Conservation (phyloP, 2,797 vertebrate genomes). For the Salmo trutta region DNA sequence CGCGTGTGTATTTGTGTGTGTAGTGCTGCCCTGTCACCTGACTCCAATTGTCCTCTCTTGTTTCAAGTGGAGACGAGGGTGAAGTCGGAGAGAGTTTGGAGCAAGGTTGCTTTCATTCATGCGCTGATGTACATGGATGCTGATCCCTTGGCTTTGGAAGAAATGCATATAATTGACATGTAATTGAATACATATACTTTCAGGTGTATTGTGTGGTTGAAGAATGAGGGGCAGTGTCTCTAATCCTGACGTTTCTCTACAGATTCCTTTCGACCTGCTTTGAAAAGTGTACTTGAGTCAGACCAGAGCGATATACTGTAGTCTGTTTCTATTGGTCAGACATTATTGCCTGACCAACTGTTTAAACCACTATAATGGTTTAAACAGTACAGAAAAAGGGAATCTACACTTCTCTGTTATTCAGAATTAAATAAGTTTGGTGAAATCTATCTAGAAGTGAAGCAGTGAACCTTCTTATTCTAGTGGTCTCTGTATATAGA, state of each 20-base stretch:
- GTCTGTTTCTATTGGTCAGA: not conserved
- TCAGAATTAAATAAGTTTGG: not conserved
- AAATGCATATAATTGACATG: constrained; percentile 76
- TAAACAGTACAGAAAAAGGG: not conserved
- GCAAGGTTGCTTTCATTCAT: constrained; percentile 67
- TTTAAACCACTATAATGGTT: no score
- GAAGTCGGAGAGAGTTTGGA: constrained; percentile 67
- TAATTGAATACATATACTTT: constrained; percentile 73
- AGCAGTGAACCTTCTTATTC: constrained; percentile 13
- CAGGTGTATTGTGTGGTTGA: constrained; percentile 71
- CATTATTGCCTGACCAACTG: no score
- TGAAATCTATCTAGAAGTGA: constrained; percentile 18
- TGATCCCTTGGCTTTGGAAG: constrained; percentile 68
- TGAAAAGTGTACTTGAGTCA: not conserved
- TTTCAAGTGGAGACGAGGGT: constrained; percentile 73
- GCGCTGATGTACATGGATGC: constrained; percentile 64
- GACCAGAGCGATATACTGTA: not conserved
- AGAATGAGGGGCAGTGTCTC: constrained; percentile 72
- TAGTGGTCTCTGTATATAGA: not conserved
- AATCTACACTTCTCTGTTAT: not conserved
- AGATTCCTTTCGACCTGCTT: not conserved
- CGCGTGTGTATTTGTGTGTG: constrained; percentile 19
- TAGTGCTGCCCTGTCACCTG: constrained; percentile 53
- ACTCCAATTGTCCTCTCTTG: constrained; percentile 64
- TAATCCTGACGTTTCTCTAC: constrained; percentile 46